Evolutionary conservation across 1,140 invertebrate genomes (phyloP), one percentile per base, ranked within the genome.

Genomic region (Trichonephila inaurata): DNA sequence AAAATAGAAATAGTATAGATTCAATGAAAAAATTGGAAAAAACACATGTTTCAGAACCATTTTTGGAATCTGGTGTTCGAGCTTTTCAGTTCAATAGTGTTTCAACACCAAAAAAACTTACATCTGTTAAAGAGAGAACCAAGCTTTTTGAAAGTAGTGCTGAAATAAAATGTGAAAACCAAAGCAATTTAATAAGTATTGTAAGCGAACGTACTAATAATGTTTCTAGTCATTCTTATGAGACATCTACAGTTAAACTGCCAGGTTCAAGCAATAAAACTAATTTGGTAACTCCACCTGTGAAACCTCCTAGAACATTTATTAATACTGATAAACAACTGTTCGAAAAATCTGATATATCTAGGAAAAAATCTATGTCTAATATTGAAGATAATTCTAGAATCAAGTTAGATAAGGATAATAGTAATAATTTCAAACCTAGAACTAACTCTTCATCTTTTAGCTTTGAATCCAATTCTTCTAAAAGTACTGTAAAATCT

Each of bases 281-380:
- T 51, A 28, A 89, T 2, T 33, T 81, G 8, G 51, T 7, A 61
- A 51, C 72, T 12, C 93, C 93, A 24, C 93, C 93, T 51, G 40
- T 40, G 12, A 94, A 94, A 60, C 93, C 93, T 18, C 93, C 93
- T 12, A 82, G 93, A 81, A 88, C 64, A 58, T 93, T 88, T 94
- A 28, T 21, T 58, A 77, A n/a, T 58, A 28, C 24, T 21, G 82
- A 92, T 14, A 92, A 85, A 16, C 10, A 21, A 83, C 40, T 72
- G 18, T 58, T 19, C 64, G 10, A 91, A 91, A 72, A 72, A 5
- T 24, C 21, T 85, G 82, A 81, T 40, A n/a, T 40, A 19, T n/a
- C 61, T 81, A 24, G 19, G 6, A 24, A 62, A 62, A 24, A 51
- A 14, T 91, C 61, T 58, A 24, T 28, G 5, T 40, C 28, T 19